A percentile compares a stretch with the other conserved stretches of the same genome.
phyloP scores from a whole-genome alignment of 2,113 vertebrate genomes.

The Cynopterus brachyotis region DNA sequence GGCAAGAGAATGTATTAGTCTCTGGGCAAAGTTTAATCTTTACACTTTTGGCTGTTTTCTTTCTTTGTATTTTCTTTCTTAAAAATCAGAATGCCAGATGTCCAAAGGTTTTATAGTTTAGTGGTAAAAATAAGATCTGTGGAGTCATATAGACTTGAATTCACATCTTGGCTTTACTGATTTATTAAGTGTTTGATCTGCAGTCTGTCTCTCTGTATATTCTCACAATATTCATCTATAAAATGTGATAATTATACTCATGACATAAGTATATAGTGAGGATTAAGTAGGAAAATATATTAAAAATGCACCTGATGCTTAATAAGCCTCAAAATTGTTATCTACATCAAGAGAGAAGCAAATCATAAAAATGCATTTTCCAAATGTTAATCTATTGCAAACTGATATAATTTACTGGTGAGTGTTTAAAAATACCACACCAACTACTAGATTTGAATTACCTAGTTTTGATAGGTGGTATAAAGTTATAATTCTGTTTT shows the following conservation, averaged over 20 bases:
- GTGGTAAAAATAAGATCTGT: conserved; percentile 14
- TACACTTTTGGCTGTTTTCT: not conserved
- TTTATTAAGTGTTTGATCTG: conserved; percentile 2
- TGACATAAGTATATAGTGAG: not conserved
- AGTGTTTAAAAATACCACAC: not conserved
- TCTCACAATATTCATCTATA: not conserved
- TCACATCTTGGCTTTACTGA: not conserved
- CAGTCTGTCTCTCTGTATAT: conserved; percentile 1
- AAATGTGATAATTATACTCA: not conserved
- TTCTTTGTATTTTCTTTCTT: not conserved
- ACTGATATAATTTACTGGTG: not conserved
- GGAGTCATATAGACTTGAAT: not conserved
- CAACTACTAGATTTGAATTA: not conserved
- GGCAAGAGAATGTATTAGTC: conserved; percentile 12
- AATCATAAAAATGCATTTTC: not conserved
- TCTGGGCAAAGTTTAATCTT: not conserved
- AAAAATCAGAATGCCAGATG: not conserved
- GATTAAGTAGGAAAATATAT: conserved; percentile 9
- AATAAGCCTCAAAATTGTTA: not conserved
- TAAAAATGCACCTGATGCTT: not conserved
- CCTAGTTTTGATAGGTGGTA: not conserved
- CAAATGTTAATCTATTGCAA: not conserved
- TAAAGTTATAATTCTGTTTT: not conserved
- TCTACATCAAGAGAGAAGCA: not conserved
- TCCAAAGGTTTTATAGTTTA: not conserved